Conservation (phyloP, 2,113 vertebrate species). For the human region DNA sequence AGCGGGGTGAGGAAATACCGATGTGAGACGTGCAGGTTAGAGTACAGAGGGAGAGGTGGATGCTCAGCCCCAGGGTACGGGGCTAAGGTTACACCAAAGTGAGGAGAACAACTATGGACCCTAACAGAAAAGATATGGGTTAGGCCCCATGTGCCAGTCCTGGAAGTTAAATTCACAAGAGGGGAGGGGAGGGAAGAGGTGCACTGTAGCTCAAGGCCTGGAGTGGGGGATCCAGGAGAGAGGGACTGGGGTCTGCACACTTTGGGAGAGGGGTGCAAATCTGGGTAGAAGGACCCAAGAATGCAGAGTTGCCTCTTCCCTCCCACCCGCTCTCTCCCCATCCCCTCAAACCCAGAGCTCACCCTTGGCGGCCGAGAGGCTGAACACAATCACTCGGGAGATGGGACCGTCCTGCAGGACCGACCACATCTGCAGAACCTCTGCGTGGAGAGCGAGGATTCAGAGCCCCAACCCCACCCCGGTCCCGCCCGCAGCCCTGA, state of each 20-base stretch:
- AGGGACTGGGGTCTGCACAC: rapidly evolving
- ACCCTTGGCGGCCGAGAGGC: constrained; percentile 28
- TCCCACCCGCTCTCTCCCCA: too few relatives aligned
- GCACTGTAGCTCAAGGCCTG: rapidly evolving
- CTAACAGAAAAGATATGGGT: not conserved
- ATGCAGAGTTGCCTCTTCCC: not conserved
- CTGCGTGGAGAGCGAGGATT: constrained; percentile 59
- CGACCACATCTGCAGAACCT: constrained; percentile 91
- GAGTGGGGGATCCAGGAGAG: not conserved
- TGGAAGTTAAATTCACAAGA: not conserved
- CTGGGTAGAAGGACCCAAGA: rapidly evolving
- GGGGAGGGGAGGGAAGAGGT: too few relatives aligned
- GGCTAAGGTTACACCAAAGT: not conserved
- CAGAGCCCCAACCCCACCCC: not conserved
- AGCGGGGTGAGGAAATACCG: rapidly evolving
- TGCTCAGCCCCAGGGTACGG: too few relatives aligned
- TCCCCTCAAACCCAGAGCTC: not conserved
- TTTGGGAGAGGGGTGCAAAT: too few relatives aligned
- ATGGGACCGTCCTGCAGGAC: constrained; percentile 93
- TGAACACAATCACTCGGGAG: constrained; percentile 90
- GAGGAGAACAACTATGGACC: too few relatives aligned
- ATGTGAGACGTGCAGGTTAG: not conserved
- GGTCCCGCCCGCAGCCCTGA: not conserved
- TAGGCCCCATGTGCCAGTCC: rapidly evolving
- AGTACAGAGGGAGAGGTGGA: not conserved